These are phyloP conservation scores for Leptopilina myrica DNA, from an alignment of 2,888 invertebrate genomes.

Conservation along the genomic window DNA sequence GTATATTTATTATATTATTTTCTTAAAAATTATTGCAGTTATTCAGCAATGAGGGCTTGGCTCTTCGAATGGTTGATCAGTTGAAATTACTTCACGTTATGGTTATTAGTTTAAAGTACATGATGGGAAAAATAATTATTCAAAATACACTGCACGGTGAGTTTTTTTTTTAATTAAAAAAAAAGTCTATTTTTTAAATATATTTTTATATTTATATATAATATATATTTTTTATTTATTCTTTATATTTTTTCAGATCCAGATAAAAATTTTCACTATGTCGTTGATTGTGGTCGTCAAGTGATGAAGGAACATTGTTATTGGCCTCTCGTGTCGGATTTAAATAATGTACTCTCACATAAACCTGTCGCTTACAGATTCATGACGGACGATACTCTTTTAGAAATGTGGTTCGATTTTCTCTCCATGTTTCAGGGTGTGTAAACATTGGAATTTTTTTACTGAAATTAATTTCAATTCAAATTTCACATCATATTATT, in stretches of 20 bases:
- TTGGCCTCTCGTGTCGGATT: slow-evolving; percentile 97
- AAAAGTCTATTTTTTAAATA: too few species aligned
- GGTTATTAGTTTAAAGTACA: slow-evolving; percentile 92
- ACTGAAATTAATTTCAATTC: not conserved
- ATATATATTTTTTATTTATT: too few species aligned
- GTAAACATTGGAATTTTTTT: slow-evolving; percentile 42
- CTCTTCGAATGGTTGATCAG: slow-evolving; percentile 93
- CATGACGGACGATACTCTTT: slow-evolving; percentile 90
- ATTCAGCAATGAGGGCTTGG: slow-evolving; percentile 95
- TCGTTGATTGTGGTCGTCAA: slow-evolving; percentile 93
- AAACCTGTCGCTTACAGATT: slow-evolving; percentile 93
- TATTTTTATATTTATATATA: too few species aligned
- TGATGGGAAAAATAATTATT: slow-evolving; percentile 95
- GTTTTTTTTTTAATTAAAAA: slow-evolving; percentile 55
- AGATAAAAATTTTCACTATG: slow-evolving; percentile 89
- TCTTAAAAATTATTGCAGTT: slow-evolving; percentile 80
- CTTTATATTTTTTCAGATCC: slow-evolving; percentile 81
- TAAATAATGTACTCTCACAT: slow-evolving; percentile 97
- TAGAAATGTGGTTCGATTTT: slow-evolving; percentile 97
- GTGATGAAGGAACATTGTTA: slow-evolving; percentile 99
- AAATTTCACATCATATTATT: not conserved
- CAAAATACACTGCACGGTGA: slow-evolving; percentile 91
- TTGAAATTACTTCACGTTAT: slow-evolving; percentile 94
- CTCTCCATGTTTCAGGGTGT: slow-evolving; percentile 95
- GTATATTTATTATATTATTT: too few species aligned